Evolutionary conservation across 2,797 vertebrate species (phyloP), one percentile per base, ranked within the genome.

Genomic region (Crenuchus spilurus): DNA sequence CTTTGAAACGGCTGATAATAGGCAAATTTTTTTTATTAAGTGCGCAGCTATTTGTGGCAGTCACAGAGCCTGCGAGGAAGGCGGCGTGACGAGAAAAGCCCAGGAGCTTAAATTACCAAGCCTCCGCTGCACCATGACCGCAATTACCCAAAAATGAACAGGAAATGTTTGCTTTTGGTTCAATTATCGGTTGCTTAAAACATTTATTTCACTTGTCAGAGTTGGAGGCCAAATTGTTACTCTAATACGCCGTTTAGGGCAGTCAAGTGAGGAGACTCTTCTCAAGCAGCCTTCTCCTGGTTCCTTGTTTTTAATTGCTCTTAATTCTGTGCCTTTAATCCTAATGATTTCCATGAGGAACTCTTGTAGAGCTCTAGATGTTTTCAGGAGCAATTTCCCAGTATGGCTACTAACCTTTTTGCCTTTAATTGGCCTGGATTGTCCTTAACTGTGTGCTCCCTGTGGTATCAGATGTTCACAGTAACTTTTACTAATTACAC

Each of bases 141-240:
- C 94, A 95, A 94, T 95, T 94, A 94, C 84, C 86, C 88, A 86
- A 81, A 90, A 84, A 92, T 93, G 90, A 94, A 90, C 90, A 89
- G 90, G 88, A 94, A 93, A 93, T 93, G 91, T 94, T 94, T 95
- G 85, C 90, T 94, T 94, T 93, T 20, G 88, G 90, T 93, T 93
- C 86, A 94, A 94, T 94, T 92, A 94, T 94, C 33, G 24, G 28
- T n/a, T 18, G 18, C 54, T 94, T 92, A 92, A 88, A 94, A 92
- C 89, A 89, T 94, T 93, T 92, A 91, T 93, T 94, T 92, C 87
- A 89, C 87, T 94, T 91, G 91, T 93, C 92, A 90, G 86, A n/a
- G 28, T 69, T 62, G 55, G 51, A 54, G 73, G 13, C 57, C 65
- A 62, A 69, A 46, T 20, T 46, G 26, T 69, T 49, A 42, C 22